Percentiles rank a stretch among this genome's conserved stretches.
Evolutionary conservation across 1,140 invertebrate species (phyloP).

Genomic region (Vanessa atalanta): DNA sequence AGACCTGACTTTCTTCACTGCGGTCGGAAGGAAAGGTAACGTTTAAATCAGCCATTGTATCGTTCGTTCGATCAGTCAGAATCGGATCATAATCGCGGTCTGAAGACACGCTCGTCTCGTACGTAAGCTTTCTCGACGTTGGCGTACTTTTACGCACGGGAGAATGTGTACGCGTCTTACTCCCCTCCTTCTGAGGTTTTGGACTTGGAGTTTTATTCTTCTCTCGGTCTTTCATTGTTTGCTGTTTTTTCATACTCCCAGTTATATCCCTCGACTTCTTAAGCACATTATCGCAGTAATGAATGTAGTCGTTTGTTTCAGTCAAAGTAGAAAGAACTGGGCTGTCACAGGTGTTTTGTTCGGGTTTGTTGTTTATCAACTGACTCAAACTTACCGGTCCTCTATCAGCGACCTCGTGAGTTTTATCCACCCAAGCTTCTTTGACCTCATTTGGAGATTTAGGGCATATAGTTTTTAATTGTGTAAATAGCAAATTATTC

Average conservation of each 20-base stretch:
- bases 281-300: conserved; percentile 62
- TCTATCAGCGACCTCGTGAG: conserved; percentile 39
- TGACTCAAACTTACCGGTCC: conserved; percentile 73
- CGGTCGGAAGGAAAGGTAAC: conserved; percentile 73
- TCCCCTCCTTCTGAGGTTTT: conserved; percentile 40
- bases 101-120: conserved; percentile 62
- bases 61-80: conserved; percentile 75
- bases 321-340: conserved; percentile 59
- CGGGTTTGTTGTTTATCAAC: conserved; percentile 61
- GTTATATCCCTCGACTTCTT: conserved; percentile 70
- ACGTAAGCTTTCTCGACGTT: conserved; percentile 59
- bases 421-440: conserved; percentile 64
- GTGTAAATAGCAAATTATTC: conserved; percentile 80
- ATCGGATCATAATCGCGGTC: conserved; percentile 67
- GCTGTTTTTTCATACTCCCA: conserved; percentile 55
- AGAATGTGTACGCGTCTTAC: conserved; percentile 52
- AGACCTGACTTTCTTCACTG: conserved; percentile 50
- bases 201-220: conserved; percentile 41
- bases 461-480: conserved; percentile 80
- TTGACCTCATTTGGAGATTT: conserved; percentile 65
- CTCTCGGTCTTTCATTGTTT: conserved; percentile 33
- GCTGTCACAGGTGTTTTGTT: conserved; percentile 43
- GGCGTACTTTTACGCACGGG: conserved; percentile 46
- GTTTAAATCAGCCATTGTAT: conserved; percentile 77
- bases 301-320: conserved; percentile 66